Base-by-base conservation (phyloP, 2,888 invertebrate species). In the Aleiodes testaceus region DNA sequence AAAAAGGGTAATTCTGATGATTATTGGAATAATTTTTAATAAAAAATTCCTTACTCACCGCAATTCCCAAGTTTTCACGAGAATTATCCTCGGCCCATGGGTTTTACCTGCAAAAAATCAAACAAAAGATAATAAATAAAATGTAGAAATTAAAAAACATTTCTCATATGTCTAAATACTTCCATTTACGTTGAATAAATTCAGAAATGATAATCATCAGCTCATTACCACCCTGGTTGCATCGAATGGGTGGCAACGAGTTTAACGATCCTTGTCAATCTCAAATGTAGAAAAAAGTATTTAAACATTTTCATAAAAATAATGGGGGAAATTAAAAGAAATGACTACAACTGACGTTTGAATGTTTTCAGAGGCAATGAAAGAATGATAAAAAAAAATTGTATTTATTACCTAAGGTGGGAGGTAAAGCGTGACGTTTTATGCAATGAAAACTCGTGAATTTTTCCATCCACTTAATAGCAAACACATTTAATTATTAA, bases 21-120 rank as follows among this genome's bases (percentile, higher is more conserved):
- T 36, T 6, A 9, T 36, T 36, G 6, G 7, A 36, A 36, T 3
- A n/a, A n/a, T 36, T 36, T 36, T 36, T 36, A 36, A 36, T 36
- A 36, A 36, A 36, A 36, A 36, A 9, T 36, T 36, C 36, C 36
- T 9, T 9, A 36, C 36, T 36, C 36, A 36, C 36, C 36, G 6
- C 36, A 36, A 36, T 36, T 36, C 36, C 36, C 36, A 36, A 6
- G 36, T 36, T 36, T 36, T 36, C 36, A 36, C 36, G 11, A 3
- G 36, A 36, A 36, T 36, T 11, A 36, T 9, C 36, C 36, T 6
- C 36, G 2, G 9, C 9, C 42, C 55, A 14, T 55, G 14, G 14
- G 5, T 55, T 36, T 2, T 30, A 36, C 30, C 30, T 36, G 18
- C 59, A 59, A 92, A 88, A 90, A 63, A 45, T 6, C 12, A 18